A percentile compares a stretch with the other conserved stretches of the same genome.
phyloP scores from a whole-genome alignment of 2,888 invertebrate species.

The Noctua janthe region DNA sequence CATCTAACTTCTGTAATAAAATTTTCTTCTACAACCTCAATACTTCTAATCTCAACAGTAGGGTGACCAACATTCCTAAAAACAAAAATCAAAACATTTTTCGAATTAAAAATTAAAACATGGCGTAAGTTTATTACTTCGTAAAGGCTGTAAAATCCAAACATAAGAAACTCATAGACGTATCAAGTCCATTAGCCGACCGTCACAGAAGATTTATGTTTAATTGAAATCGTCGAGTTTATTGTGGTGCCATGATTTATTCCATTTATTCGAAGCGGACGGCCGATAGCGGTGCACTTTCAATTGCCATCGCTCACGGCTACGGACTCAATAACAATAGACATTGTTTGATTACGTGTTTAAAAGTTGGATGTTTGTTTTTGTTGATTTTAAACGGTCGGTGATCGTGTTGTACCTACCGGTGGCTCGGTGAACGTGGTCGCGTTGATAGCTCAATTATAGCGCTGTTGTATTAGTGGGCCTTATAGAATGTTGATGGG shows the following conservation, averaged over 20 bases:
- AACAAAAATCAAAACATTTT: slow-evolving; percentile 24
- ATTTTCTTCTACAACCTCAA: slow-evolving; percentile 32
- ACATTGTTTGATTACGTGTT: slow-evolving; percentile 78
- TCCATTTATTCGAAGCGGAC: slow-evolving; percentile 67
- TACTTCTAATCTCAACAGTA: slow-evolving; percentile 33
- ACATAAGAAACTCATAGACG: slow-evolving; percentile 72
- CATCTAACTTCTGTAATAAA: slow-evolving; percentile 6
- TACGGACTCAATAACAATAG: slow-evolving; percentile 76
- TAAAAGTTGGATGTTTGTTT: slow-evolving; percentile 58
- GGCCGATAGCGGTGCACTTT: slow-evolving; percentile 69
- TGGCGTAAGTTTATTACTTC: slow-evolving; percentile 42
- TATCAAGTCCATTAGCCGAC: slow-evolving; percentile 83
- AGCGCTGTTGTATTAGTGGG: slow-evolving; percentile 10
- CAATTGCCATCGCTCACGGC: slow-evolving; percentile 77
- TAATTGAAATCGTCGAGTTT: slow-evolving; percentile 88
- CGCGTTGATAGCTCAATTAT: slow-evolving; percentile 47
- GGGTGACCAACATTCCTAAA: slow-evolving; percentile 55
- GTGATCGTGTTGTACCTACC: slow-evolving; percentile 33
- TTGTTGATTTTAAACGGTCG: slow-evolving; percentile 53
- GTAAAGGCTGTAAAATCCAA: slow-evolving; percentile 55
- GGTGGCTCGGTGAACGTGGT: slow-evolving; percentile 2
- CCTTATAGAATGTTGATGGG: slow-evolving; percentile 20
- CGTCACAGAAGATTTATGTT: slow-evolving; percentile 87
- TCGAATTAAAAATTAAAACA: slow-evolving; percentile 37
- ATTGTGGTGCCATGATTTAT: slow-evolving; percentile 87